phyloP scores from a whole-genome alignment of 2,797 vertebrate species.

The Peromyscus eremicus region DNA sequence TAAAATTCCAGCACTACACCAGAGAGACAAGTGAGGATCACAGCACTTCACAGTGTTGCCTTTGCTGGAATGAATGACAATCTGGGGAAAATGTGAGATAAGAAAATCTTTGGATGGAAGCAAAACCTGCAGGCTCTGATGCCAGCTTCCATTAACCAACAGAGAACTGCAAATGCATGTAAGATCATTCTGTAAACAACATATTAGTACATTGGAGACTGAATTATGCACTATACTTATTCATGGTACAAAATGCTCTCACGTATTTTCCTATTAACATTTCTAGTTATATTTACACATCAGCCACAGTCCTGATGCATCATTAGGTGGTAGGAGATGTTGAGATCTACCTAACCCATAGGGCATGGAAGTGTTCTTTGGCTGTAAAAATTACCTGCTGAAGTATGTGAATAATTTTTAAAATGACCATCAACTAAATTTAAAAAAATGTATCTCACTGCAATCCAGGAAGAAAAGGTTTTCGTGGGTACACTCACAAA shows the following conservation, averaged over 20 bases:
- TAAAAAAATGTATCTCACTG: not conserved
- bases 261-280: not conserved
- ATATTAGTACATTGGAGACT: not conserved
- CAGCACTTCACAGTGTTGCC: not conserved
- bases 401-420: conserved; percentile 35
- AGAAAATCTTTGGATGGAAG: not conserved
- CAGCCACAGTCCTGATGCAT: not conserved
- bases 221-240: conserved; percentile 13
- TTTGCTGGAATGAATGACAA: not conserved
- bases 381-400: conserved; percentile 27
- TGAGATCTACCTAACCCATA: not conserved
- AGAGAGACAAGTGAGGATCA: not conserved
- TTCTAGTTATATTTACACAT: not conserved
- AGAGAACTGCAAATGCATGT: not conserved
- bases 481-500: not conserved
- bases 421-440: not conserved
- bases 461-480: not conserved
- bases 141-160: not conserved
- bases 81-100: not conserved
- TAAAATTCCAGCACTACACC: not conserved
- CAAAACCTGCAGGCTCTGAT: not conserved
- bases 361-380: not conserved
- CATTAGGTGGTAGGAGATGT: not conserved
- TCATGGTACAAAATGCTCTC: not conserved
- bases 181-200: not conserved